A percentile compares a stretch with the other conserved stretches of the same genome.
phyloP scores from a whole-genome alignment of 2,797 vertebrate species.

The Oreochromis mossambicus region DNA sequence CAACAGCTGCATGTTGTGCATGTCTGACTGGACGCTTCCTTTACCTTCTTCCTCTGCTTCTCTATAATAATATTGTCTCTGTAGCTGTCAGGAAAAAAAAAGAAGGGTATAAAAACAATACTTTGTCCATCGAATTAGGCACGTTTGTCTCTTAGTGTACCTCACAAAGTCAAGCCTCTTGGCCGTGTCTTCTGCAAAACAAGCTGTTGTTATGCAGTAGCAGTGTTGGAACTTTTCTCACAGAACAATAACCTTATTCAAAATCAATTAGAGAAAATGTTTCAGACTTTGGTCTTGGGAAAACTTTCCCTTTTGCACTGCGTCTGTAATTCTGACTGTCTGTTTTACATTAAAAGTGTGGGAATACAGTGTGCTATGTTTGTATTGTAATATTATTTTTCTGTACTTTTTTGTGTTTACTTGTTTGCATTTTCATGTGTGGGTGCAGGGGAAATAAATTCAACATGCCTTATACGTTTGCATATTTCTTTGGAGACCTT shows the following conservation, averaged over 20 bases:
- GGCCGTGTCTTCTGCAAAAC: slow-evolving; percentile 9
- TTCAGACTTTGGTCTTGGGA: slow-evolving; percentile 17
- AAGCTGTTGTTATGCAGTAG: slow-evolving; percentile 29
- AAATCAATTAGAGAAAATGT: slow-evolving; percentile 10
- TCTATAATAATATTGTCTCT: slow-evolving; percentile 54
- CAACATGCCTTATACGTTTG: slow-evolving; percentile 66
- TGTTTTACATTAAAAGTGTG: slow-evolving; percentile 17
- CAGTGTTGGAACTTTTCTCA: slow-evolving; percentile 13
- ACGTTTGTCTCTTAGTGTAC: slow-evolving; percentile 35
- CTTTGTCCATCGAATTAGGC: slow-evolving; percentile 32
- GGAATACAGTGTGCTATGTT: slow-evolving; percentile 37
- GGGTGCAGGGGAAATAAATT: slow-evolving; percentile 68
- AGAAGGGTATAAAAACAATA: slow-evolving; percentile 26
- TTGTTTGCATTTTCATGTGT: slow-evolving; percentile 64
- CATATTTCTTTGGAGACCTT: neutral
- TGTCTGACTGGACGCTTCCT: slow-evolving; percentile 46
- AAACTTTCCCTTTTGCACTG: slow-evolving; percentile 22
- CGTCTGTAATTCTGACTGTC: slow-evolving; percentile 28
- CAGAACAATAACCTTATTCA: neutral
- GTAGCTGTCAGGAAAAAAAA: slow-evolving; percentile 16
- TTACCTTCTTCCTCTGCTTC: slow-evolving; percentile 41
- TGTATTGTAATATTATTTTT: slow-evolving; percentile 45
- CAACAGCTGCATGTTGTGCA: slow-evolving; percentile 70
- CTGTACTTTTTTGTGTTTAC: slow-evolving; percentile 43
- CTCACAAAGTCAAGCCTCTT: slow-evolving; percentile 17